phyloP scores from a whole-genome alignment of 2,113 vertebrate species.

The Zosterops lateralis region DNA sequence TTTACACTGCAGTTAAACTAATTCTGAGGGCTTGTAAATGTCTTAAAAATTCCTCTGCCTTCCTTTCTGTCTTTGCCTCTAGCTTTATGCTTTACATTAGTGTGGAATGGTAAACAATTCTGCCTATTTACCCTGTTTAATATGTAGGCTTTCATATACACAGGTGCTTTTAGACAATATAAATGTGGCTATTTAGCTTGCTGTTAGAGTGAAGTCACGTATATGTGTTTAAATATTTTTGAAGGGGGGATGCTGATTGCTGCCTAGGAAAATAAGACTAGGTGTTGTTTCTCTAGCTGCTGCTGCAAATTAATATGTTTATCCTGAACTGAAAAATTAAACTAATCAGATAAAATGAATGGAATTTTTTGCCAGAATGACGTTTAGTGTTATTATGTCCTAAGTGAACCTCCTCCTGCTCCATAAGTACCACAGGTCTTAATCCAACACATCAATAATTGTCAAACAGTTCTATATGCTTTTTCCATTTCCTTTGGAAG shows the following conservation, averaged over 20 bases:
- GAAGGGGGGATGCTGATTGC: accelerated
- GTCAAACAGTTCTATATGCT: background rate
- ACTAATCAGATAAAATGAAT: background rate
- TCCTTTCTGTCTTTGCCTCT: background rate
- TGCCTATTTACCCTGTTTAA: background rate
- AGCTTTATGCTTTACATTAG: background rate
- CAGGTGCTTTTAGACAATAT: background rate
- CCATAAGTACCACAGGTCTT: background rate
- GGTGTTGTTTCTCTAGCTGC: background rate
- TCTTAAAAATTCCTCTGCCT: background rate
- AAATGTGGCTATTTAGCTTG: background rate
- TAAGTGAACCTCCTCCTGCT: background rate
- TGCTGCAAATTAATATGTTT: background rate
- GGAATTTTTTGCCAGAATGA: background rate
- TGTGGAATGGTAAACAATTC: background rate
- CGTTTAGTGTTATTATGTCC: background rate
- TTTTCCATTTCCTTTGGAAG: background rate
- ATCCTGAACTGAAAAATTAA: background rate
- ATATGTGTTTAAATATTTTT: background rate
- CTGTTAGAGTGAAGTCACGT: background rate
- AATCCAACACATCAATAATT: background rate
- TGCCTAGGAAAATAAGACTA: background rate
- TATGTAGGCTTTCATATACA: background rate
- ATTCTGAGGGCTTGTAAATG: background rate
- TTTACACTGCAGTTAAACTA: background rate